These are phyloP conservation scores for Argyra leucocephala DNA, from an alignment of 2,888 invertebrate genomes.

Conservation along the genomic window DNA sequence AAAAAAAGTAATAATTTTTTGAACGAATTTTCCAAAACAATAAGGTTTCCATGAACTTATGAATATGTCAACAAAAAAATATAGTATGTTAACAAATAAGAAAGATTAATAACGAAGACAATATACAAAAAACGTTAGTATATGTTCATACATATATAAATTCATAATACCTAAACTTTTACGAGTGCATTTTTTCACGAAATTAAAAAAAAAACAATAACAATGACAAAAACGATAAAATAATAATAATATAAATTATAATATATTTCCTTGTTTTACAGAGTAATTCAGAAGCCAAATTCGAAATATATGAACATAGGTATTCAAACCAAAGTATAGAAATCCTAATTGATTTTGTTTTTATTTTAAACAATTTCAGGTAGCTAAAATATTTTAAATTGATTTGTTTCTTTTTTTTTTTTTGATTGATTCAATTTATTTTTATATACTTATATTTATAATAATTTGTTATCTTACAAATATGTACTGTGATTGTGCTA, in stretches of 20 bases:
- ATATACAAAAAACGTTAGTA: no score
- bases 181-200: background rate
- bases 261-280: background rate
- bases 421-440: background rate
- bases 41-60: no score
- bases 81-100: no score
- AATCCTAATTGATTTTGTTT: background rate
- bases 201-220: background rate
- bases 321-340: background rate
- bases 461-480: slow-evolving; percentile 4
- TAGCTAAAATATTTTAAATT: background rate
- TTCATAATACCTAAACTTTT: no score
- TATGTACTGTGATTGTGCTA: slow-evolving; percentile 3
- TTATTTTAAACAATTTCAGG: background rate
- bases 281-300: background rate
- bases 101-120: no score
- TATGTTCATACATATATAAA: no score
- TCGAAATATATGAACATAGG: background rate
- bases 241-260: no score
- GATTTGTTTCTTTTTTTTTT: no score
- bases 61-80: no score
- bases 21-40: no score
- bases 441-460: background rate
- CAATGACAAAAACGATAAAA: no score
- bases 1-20: no score